These are phyloP conservation scores for Pocillopora verrucosa DNA, from an alignment of 64 coral and sea anemone species.

Conservation along the genomic window DNA sequence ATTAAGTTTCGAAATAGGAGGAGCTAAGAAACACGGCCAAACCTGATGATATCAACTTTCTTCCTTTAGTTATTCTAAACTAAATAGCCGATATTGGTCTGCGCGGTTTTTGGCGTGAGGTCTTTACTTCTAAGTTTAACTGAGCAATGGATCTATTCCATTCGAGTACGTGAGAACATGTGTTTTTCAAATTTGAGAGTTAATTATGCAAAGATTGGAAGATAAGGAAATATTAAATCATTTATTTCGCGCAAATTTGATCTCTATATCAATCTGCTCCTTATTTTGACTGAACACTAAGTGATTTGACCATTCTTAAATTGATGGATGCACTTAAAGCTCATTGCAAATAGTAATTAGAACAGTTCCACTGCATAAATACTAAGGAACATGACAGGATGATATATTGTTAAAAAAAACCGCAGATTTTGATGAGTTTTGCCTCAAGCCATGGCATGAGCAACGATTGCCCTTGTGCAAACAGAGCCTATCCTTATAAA, in stretches of 20 bases:
- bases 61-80: too few relatives aligned
- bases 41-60: too few relatives aligned
- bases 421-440: background rate
- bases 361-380: background rate
- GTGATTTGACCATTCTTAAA: background rate
- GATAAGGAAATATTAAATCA: background rate
- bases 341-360: background rate
- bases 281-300: too few relatives aligned
- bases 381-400: background rate
- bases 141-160: background rate
- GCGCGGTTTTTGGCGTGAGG: background rate
- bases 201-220: constrained; percentile 4
- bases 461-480: background rate
- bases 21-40: too few relatives aligned
- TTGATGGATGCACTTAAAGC: background rate
- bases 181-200: background rate
- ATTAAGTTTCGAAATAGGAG: too few relatives aligned
- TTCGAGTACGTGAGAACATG: background rate
- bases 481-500: too few relatives aligned
- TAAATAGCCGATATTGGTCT: background rate
- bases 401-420: background rate
- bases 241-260: too few relatives aligned
- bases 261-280: too few relatives aligned
- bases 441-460: background rate
- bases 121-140: background rate